These are phyloP conservation scores for Hafferia zeledoni DNA, from an alignment of 2,797 vertebrate genomes.

Conservation along the genomic window DNA sequence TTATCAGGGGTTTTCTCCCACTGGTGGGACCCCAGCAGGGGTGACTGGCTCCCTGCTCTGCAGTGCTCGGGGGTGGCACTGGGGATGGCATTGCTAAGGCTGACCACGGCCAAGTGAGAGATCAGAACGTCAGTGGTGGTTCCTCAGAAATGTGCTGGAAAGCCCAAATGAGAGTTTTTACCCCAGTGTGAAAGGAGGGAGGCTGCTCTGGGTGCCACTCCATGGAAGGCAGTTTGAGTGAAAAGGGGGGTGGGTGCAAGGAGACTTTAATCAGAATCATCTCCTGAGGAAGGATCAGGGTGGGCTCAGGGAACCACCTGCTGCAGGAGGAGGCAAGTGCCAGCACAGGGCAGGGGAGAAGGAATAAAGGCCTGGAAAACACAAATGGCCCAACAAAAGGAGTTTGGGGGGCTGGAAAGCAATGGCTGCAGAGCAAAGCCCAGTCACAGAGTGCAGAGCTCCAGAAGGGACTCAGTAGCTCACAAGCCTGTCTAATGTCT, in stretches of 20 bases:
- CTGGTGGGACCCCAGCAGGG: not conserved
- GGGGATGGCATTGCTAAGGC: not conserved
- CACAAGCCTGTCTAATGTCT: not conserved
- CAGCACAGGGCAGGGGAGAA: conserved; percentile 40
- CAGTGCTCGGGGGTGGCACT: not conserved
- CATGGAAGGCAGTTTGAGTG: not conserved
- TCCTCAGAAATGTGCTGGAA: not conserved
- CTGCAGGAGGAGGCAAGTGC: not conserved
- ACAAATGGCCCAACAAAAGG: not conserved
- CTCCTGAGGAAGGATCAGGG: not conserved
- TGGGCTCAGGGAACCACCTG: not conserved
- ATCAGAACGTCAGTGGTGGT: rapidly evolving
- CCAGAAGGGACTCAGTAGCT: not conserved
- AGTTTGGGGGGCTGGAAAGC: not conserved
- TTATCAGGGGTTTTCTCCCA: not conserved
- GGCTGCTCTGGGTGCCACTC: not conserved
- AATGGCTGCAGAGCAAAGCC: not conserved
- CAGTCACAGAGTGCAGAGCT: not conserved
- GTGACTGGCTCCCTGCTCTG: not conserved
- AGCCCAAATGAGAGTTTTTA: not conserved
- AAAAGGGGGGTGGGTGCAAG: not conserved
- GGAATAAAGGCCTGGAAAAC: not conserved
- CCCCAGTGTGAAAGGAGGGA: not conserved
- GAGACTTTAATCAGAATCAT: not conserved
- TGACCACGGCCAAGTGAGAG: not conserved